Base-by-base conservation (phyloP, 2,113 vertebrate genomes). In the Delphinapterus leucas region DNA sequence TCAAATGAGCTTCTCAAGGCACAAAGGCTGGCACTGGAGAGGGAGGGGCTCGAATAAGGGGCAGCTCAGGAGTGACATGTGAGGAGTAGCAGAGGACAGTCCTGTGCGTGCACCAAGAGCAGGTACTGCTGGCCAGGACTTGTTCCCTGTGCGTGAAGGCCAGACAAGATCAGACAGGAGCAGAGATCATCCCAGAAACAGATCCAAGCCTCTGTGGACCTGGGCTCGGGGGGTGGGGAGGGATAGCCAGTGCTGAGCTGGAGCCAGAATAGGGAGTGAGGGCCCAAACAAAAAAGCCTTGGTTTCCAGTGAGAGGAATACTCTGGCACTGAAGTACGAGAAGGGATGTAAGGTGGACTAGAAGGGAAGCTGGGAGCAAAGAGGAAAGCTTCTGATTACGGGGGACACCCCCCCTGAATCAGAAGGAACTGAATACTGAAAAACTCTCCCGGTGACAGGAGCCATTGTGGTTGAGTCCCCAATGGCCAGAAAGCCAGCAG, bases 11-110 rank as follows among this genome's bases (percentile, higher is more conserved):
- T 60, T 33, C 70, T 68, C 38, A 3, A 67, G 49, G 76, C 44
- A 36, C 26, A 10, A 15, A 41, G 74, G 9, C 5, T 1, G 26
- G 41, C 68, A 3, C 5, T 38, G 17, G 60, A 41, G 23, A 67
- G 47, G 58, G 20, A 23, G 67, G 38, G 25, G 11, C 8, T 41
- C 1, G 0, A 41, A 63, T 12, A 13, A 67, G 55, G 63, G 11
- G 3, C 71, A 25, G 1, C 7, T 6, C 31, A 25, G 41, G 2
- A 49, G 26, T 2, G 1, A 23, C 21, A 0, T 13, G 33, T n/a
- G n/a, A 14, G 17, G 38, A 53, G 67, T 1, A 7, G 74, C 18
- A 8, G 23, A 25, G 47, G 44, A 3, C 1, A 4, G 9, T 1
- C 41, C 87, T 28, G 15, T 6, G 14, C n/a, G 0, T 0, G 2